Base-by-base conservation (phyloP, 2,797 vertebrate genomes). In the Poeciliopsis presidionis region DNA sequence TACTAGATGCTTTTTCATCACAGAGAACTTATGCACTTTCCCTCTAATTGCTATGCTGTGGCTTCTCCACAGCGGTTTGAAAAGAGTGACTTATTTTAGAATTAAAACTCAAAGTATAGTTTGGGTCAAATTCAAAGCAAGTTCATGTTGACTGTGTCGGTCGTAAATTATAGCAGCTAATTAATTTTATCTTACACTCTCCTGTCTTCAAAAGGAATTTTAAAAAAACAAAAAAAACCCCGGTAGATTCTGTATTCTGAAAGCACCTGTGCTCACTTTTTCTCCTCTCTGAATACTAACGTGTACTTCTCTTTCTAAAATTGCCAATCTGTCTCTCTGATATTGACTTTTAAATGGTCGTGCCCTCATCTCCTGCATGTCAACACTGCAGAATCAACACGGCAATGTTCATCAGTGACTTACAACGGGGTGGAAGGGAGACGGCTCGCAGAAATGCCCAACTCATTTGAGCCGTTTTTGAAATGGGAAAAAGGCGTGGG, bases 291-390 rank as follows among this genome's bases (percentile, higher is more conserved):
- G 84, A 84, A 86, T 80, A 78, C 78, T 78, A 71, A 69, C 76
- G 1, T 83, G 86, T 84, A 77, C 49, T 82, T 63, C 70, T 83
- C 51, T 61, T 43, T 39, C 79, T 86, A 43, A 82, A 80, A 87
- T 89, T 90, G 81, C 83, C 90, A 86, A 87, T 89, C 81, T 82
- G 80, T 84, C 81, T 81, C 55, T 18, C 43, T 14, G 70, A 87
- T 89, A 91, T 91, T 88, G 81, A 91, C 86, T 90, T 88, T 88
- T 86, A 89, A 91, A 89, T 84, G 74, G 61, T 20, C 73, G 39
- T 20, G 78, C 67, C 79, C 41, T 75, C 67, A 55, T 92, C 73
- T 77, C 71, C 73, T 49, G 72, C 76, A 81, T 87, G 84, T 88
- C 84, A 81, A 83, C 84, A 80, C 9, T 45, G 28, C 67, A 46